These are phyloP conservation scores for Microtus richardsoni DNA, from an alignment of 2,113 vertebrate genomes.

Conservation along the genomic window DNA sequence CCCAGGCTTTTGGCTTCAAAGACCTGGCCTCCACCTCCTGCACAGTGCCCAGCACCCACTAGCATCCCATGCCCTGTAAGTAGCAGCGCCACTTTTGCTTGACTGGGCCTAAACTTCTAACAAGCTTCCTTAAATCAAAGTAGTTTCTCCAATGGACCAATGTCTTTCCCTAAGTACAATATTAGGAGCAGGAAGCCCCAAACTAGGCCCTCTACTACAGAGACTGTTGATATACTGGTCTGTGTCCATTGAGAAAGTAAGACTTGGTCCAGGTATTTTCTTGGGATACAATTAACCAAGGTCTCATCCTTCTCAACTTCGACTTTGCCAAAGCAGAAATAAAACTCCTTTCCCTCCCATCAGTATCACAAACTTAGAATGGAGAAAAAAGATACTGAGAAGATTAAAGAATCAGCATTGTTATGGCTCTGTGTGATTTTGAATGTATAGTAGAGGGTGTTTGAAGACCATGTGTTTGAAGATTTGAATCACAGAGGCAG, in stretches of 20 bases:
- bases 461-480: fast-evolving
- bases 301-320: not conserved
- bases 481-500: not conserved
- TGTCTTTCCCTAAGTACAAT: not conserved
- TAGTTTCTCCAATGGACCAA: not conserved
- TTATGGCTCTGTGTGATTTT: not conserved
- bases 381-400: not conserved
- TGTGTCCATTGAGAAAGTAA: fast-evolving
- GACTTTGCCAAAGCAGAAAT: not conserved
- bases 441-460: fast-evolving
- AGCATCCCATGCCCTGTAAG: not conserved
- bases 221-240: not conserved
- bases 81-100: not conserved
- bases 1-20: not conserved
- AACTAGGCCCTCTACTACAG: not conserved
- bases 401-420: not conserved
- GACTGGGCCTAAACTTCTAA: not conserved
- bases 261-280: not conserved
- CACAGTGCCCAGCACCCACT: not conserved
- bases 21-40: fast-evolving
- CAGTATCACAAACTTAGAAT: not conserved
- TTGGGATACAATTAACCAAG: not conserved
- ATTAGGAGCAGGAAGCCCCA: not conserved
- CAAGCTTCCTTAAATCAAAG: not conserved
- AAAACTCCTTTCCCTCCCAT: not conserved